Base-by-base conservation (phyloP, 2,888 invertebrate species). In the Chloroclysta siterata region DNA sequence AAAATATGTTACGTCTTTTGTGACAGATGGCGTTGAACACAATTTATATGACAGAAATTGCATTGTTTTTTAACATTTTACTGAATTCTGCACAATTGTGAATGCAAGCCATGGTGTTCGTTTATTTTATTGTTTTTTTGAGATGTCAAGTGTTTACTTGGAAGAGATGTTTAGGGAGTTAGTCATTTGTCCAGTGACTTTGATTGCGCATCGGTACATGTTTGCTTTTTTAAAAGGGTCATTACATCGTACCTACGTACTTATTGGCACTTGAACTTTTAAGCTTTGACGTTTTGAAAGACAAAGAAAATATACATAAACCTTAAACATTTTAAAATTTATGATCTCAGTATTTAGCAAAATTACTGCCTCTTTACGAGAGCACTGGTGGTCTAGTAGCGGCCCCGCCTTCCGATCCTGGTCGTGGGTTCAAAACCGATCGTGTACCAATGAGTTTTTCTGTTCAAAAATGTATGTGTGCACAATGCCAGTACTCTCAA, bases 131-230 rank as follows among this genome's bases (percentile, higher is more conserved):
- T 86, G 85, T 81, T 85, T 85, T n/a, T 65, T 67, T 60, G 39
- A 62, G 59, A 80, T 86, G 84, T 87, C 84, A 85, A 83, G 79
- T 79, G 79, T 82, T 82, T 92, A 88, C 91, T 84, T 80, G 83
- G 92, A 91, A 92, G 79, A 80, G 81, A 87, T 89, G 84, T 88
- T 90, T 89, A 76, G 78, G 68, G 82, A 78, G 81, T 90, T 89
- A 89, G 85, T 91, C 90, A 91, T 83, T 81, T 77, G 73, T 72
- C 72, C 70, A 67, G 48, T 53, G 53, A 56, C 63, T 77, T 72
- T 76, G 62, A 68, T 76, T 72, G 41, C 56, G 14, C 51, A 29
- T 50, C 58, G 29, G 57, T 61, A 58, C 65, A 61, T 69, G 54
- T 51, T 58, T 65, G 59, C n/a, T 68, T 66, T 60, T 52, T 42